These are phyloP conservation scores for Caenorhabditis macrosperma DNA, from an alignment of 2,888 invertebrate genomes.

Conservation along the genomic window DNA sequence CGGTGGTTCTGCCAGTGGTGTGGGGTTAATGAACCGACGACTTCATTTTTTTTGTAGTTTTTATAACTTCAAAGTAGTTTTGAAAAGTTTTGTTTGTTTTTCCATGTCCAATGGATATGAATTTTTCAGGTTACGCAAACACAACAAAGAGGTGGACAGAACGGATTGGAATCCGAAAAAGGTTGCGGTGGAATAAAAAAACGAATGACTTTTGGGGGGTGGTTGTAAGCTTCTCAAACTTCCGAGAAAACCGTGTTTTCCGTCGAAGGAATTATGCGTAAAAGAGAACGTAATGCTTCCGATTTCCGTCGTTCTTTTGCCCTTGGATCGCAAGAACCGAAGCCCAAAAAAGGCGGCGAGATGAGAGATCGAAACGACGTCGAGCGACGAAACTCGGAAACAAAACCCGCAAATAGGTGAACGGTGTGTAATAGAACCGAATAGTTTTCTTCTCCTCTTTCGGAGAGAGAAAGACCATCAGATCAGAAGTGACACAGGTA, in stretches of 20 bases:
- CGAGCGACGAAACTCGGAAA: conserved; percentile 19
- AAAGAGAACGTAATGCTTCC: conserved; percentile 8
- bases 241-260: too few species aligned
- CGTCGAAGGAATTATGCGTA: background rate
- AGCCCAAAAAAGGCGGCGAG: background rate
- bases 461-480: background rate
- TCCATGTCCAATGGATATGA: background rate
- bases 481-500: background rate
- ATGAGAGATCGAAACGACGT: background rate
- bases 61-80: background rate
- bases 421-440: conserved; percentile 16
- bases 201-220: too few species aligned
- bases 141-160: conserved; percentile 21
- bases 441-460: conserved; percentile 14
- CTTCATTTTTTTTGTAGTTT: background rate
- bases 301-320: conserved; percentile 24
- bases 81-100: background rate
- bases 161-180: background rate
- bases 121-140: conserved; percentile 43
- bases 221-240: background rate
- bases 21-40: too few species aligned
- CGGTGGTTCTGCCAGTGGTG: too few species aligned
- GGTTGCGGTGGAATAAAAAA: background rate
- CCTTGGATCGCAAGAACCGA: conserved; percentile 7
- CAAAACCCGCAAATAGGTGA: conserved; percentile 41